Evolutionary conservation across 2,888 invertebrate species (phyloP).

Genomic region (Rhingia rostrata): DNA sequence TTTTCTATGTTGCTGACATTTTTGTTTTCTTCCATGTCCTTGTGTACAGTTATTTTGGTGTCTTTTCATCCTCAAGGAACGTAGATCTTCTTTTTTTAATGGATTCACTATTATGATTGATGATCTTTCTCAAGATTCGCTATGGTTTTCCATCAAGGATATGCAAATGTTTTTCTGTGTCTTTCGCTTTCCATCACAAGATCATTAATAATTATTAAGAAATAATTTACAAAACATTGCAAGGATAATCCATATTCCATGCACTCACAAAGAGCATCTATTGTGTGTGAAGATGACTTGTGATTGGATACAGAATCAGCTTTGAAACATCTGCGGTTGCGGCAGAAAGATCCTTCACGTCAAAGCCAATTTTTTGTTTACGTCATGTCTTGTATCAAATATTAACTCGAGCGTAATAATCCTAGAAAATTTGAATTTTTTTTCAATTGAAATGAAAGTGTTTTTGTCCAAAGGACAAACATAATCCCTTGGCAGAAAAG

Average conservation of each 20-base stretch:
- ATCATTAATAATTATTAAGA: slow-evolving; percentile 74
- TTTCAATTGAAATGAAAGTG: slow-evolving; percentile 20
- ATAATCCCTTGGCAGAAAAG: slow-evolving; percentile 10
- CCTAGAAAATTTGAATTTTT: slow-evolving; percentile 37
- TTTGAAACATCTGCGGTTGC: slow-evolving; percentile 67
- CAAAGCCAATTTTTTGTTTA: slow-evolving; percentile 54
- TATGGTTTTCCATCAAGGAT: slow-evolving; percentile 20
- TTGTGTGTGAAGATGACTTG: slow-evolving; percentile 42
- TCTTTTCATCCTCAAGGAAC: slow-evolving; percentile 1
- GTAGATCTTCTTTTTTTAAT: slow-evolving; percentile 16
- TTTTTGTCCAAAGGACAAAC: slow-evolving; percentile 37
- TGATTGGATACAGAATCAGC: slow-evolving; percentile 50
- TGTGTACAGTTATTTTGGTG: slow-evolving; percentile 5
- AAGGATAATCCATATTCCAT: slow-evolving; percentile 71
- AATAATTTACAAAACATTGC: slow-evolving; percentile 71
- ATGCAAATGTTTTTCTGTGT: slow-evolving; percentile 57
- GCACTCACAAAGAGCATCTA: slow-evolving; percentile 34
- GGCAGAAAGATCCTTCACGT: slow-evolving; percentile 13
- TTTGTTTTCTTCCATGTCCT: slow-evolving; percentile 12
- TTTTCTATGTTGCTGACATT: slow-evolving; percentile 26
- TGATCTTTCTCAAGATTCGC: slow-evolving; percentile 54
- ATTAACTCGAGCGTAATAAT: slow-evolving; percentile 68
- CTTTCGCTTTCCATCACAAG: slow-evolving; percentile 35
- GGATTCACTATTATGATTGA: slow-evolving; percentile 59
- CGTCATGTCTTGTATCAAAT: slow-evolving; percentile 39